phyloP scores from a whole-genome alignment of 1,140 invertebrate species.

The Popillia japonica region DNA sequence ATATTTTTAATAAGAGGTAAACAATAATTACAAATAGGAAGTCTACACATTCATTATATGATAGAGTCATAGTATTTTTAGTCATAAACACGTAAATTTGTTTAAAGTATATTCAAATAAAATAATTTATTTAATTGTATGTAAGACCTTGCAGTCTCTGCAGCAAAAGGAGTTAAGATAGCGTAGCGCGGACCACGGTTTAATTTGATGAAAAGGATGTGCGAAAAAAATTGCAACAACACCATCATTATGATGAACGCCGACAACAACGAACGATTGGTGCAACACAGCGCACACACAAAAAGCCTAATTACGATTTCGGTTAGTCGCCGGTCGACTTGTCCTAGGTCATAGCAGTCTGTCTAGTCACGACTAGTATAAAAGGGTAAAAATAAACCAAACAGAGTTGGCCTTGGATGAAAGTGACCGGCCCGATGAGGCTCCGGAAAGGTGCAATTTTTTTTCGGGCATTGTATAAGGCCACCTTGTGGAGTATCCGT shows the following conservation, averaged over 20 bases:
- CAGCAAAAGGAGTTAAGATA: neutral
- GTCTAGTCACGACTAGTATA: slow-evolving; percentile 48
- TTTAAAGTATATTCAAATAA: too few relatives aligned
- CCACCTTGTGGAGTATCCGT: neutral
- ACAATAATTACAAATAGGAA: too few relatives aligned
- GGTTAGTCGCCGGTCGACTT: slow-evolving; percentile 38
- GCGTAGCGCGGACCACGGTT: neutral
- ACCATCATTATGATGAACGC: slow-evolving; percentile 14
- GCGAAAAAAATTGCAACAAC: slow-evolving; percentile 11
- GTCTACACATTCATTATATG: too few relatives aligned
- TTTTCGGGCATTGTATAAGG: slow-evolving; percentile 1
- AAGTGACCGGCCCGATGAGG: slow-evolving; percentile 52
- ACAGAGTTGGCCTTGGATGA: slow-evolving; percentile 52
- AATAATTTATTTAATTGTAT: too few relatives aligned
- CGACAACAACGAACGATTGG: neutral
- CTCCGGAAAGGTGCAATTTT: slow-evolving; percentile 46
- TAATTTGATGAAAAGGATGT: neutral
- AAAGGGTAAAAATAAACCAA: slow-evolving; percentile 55
- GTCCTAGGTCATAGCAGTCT: slow-evolving; percentile 48
- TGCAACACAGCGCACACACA: slow-evolving; percentile 1
- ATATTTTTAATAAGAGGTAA: too few relatives aligned
- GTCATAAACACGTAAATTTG: too few relatives aligned
- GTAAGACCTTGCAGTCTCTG: neutral
- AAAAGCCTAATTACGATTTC: slow-evolving; percentile 15
- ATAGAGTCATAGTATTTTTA: too few relatives aligned